Conservation (phyloP, 2,113 vertebrate genomes). For the Callospermophilus lateralis region DNA sequence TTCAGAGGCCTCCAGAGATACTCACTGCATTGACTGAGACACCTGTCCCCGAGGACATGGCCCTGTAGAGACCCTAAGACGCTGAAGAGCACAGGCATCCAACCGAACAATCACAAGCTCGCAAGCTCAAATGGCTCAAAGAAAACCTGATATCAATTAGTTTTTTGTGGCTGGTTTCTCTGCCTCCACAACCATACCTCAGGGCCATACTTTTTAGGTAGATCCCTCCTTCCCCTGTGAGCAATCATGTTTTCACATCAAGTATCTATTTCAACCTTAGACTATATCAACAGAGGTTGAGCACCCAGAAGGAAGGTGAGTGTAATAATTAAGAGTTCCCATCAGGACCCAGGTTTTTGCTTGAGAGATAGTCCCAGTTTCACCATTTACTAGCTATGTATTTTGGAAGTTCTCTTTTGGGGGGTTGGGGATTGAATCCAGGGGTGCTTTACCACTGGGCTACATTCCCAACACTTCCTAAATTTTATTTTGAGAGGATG, state of each 20-base stretch:
- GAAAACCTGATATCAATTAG: not conserved
- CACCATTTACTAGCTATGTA: not conserved
- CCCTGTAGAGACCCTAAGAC: not conserved
- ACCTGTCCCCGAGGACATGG: rapidly evolving
- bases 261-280: not conserved
- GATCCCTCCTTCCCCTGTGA: not conserved
- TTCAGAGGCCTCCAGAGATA: not conserved
- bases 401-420: not conserved
- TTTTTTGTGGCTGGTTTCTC: not conserved
- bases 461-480: no score
- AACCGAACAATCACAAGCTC: rapidly evolving
- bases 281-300: not conserved
- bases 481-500: no score
- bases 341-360: not conserved
- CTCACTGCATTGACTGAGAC: not conserved
- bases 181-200: not conserved
- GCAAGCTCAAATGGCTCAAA: not conserved
- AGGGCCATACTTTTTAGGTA: not conserved
- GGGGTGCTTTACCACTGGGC: no score
- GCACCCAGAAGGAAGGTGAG: not conserved
- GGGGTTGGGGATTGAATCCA: no score
- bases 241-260: not conserved
- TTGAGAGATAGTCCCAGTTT: not conserved
- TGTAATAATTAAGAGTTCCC: not conserved
- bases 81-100: not conserved